Percentiles rank a stretch among this genome's conserved stretches.
phyloP scores from a whole-genome alignment of 2,888 invertebrate genomes.

The Digitonthophagus gazella region DNA sequence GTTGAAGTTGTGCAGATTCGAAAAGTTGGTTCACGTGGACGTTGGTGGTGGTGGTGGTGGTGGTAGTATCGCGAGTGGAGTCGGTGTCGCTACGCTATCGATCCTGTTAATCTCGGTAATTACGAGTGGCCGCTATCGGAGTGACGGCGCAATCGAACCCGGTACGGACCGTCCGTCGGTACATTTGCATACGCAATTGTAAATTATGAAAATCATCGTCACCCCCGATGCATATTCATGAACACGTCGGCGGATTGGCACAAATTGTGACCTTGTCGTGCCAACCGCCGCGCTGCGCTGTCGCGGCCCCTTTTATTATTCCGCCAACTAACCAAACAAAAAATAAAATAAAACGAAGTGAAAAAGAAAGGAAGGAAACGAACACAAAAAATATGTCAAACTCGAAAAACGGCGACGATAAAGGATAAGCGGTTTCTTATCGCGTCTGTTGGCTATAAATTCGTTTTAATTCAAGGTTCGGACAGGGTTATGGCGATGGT shows the following conservation, averaged over 20 bases:
- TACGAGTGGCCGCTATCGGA: conserved; percentile 42
- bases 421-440: no score
- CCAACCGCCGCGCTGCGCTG: background rate
- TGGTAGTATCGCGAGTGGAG: no score
- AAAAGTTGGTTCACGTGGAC: background rate
- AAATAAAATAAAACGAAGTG: no score
- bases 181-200: conserved; percentile 50
- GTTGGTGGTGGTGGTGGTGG: background rate
- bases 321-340: no score
- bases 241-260: background rate
- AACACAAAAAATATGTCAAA: no score
- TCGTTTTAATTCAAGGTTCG: no score
- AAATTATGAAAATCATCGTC: conserved; percentile 45
- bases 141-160: conserved; percentile 19
- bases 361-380: no score
- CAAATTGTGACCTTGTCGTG: background rate
- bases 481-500: no score
- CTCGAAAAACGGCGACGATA: no score
- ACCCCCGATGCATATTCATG: conserved; percentile 12
- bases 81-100: conserved; percentile 44
- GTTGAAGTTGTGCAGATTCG: no score
- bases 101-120: conserved; percentile 46
- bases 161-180: conserved; percentile 21
- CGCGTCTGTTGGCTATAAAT: no score
- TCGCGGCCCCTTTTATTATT: no score